Evolutionary conservation across 1,140 invertebrate genomes (phyloP).

Genomic region (Saccostrea echinata): DNA sequence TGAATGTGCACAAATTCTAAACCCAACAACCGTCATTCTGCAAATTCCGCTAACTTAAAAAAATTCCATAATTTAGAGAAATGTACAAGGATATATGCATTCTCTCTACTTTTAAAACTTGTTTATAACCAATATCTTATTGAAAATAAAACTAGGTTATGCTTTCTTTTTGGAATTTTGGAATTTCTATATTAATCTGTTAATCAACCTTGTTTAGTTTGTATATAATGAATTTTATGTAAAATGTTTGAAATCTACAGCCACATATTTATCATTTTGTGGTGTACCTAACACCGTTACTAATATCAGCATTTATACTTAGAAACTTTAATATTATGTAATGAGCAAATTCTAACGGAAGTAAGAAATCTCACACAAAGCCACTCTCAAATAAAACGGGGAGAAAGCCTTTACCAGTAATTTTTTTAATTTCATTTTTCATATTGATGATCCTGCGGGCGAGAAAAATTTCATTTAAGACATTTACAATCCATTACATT

Average conservation of each 20-base stretch:
- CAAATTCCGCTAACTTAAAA: no score
- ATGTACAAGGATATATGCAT: no score
- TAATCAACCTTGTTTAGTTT: neutral
- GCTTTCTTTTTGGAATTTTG: no score
- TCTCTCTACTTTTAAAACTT: no score
- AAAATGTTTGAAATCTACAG: neutral
- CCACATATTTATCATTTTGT: neutral
- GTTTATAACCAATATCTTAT: no score
- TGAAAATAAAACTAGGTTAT: no score
- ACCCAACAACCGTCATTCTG: no score
- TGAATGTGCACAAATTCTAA: no score
- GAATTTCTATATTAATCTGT: neutral
- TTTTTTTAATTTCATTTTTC: constrained; percentile 19
- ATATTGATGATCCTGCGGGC: constrained; percentile 7
- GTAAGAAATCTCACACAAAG: neutral
- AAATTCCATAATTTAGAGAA: no score
- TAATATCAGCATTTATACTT: neutral
- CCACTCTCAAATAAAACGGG: neutral
- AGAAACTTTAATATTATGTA: neutral
- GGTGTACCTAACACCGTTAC: neutral
- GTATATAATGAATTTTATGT: neutral
- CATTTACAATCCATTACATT: constrained; percentile 16
- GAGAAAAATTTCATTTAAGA: constrained; percentile 7
- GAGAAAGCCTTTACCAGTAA: neutral
- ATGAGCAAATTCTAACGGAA: constrained; percentile 1